Base-by-base conservation (phyloP, 1,140 invertebrate species). In the Lasioglossum albipes region DNA sequence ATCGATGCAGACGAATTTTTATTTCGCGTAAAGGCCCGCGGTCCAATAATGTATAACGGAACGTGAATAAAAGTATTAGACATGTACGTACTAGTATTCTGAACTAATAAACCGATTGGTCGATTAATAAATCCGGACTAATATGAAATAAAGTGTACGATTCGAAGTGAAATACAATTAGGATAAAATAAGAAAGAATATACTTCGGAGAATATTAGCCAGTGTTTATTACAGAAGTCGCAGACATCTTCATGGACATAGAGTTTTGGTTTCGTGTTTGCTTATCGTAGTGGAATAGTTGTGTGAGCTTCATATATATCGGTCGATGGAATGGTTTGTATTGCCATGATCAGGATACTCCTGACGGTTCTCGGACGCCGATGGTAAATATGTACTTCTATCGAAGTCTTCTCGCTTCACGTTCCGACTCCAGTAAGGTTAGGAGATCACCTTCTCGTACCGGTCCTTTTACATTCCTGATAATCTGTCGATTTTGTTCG, bases 381-480 rank as follows among this genome's bases (percentile, higher is more conserved):
- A 31, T 18, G 7, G 67, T 75, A 41, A 61, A 62, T 52, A 27
- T 27, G 1, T 27, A 13, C 45, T 27, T 41, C 94, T 96, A 99
- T 95, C 98, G 95, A 90, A 99, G 94, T 95, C 98, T 98, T 94
- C 98, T 98, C 45, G 98, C 98, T 96, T 99, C 98, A 95, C 98
- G 96, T 95, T 99, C 98, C 91, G 98, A 99, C 94, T 99, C 99
- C 67, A 99, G 94, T 41, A 99, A 95, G 77, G 98, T 99, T 82
- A 99, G 95, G 91, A 99, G 99, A 91, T 99, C 99, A 69, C 98
- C 99, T 94, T 99, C 99, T 88, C 99, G 95, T 7, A 99, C 99
- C 42, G 99, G 99, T 84, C 99, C 99, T 94, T 99, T 99, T 7
- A 99, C 99, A 94, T 99, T 99, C 80, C 99, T 95, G 94, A 99